These are phyloP conservation scores for Zosterops japonicus DNA, from an alignment of 2,113 vertebrate genomes.

Conservation along the genomic window DNA sequence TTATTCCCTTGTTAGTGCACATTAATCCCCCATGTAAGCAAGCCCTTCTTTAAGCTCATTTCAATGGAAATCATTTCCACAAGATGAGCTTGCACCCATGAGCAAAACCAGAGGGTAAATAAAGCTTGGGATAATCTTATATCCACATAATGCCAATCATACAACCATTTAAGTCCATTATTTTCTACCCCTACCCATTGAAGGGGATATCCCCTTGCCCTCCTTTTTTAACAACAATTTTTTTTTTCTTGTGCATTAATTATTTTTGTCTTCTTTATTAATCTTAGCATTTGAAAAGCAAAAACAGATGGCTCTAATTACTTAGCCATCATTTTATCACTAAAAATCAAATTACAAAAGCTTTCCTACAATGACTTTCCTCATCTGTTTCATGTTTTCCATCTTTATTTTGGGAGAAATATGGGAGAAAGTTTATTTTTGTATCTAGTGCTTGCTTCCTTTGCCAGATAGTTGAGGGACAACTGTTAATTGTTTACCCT, in stretches of 20 bases:
- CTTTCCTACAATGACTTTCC: background rate
- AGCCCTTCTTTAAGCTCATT: constrained; percentile 32
- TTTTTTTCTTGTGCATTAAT: background rate
- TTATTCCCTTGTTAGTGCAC: background rate
- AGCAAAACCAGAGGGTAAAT: background rate
- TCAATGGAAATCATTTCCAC: background rate
- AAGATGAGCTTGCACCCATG: background rate
- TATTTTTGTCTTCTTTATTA: background rate
- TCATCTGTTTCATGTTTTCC: background rate
- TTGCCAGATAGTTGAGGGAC: background rate
- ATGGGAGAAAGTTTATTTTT: background rate
- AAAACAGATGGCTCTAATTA: background rate
- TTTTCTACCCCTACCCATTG: background rate
- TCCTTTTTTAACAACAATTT: background rate
- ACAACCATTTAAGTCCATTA: background rate
- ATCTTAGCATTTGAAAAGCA: background rate
- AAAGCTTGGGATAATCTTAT: background rate
- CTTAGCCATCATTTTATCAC: background rate
- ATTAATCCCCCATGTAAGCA: constrained; percentile 9
- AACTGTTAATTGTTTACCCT: background rate
- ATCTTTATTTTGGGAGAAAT: background rate
- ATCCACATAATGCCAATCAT: background rate
- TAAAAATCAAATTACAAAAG: background rate
- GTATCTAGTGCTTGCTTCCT: background rate
- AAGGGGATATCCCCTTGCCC: background rate